Evolutionary conservation across 2,113 vertebrate genomes (phyloP).

Genomic region (Toxotes chatareus): DNA sequence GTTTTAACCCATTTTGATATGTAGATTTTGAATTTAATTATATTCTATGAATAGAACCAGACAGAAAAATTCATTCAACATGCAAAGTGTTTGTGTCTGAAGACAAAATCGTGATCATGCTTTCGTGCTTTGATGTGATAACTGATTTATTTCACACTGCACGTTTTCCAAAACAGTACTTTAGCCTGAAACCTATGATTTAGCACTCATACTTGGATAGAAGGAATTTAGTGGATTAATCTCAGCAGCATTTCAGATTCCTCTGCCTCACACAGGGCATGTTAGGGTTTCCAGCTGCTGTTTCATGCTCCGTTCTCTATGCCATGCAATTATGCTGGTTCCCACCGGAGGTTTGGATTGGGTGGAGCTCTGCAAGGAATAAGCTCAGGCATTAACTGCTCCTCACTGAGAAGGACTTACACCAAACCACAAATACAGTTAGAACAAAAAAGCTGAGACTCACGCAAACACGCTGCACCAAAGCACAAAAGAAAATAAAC

Average conservation of each 20-base stretch:
- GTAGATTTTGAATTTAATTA: not conserved
- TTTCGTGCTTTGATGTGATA: constrained; percentile 18
- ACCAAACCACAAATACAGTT: constrained; percentile 57
- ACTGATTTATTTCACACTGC: constrained; percentile 25
- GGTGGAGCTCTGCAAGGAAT: constrained; percentile 72
- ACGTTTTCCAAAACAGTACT: constrained; percentile 50
- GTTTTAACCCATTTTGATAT: not conserved
- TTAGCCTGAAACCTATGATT: constrained; percentile 56
- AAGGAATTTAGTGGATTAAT: constrained; percentile 54
- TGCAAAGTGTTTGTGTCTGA: constrained; percentile 3
- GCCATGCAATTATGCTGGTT: constrained; percentile 77
- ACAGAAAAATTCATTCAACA: not conserved
- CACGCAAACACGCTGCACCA: constrained; percentile 38
- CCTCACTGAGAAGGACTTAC: constrained; percentile 55
- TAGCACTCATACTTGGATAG: constrained; percentile 21
- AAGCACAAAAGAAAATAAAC: constrained; percentile 59
- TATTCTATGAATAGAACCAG: not conserved
- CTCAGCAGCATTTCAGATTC: constrained; percentile 58
- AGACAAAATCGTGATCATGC: not conserved
- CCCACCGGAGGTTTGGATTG: constrained; percentile 73
- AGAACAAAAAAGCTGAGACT: constrained; percentile 29
- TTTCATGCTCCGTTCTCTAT: constrained; percentile 66
- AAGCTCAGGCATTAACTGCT: constrained; percentile 72
- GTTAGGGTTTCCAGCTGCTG: constrained; percentile 72
- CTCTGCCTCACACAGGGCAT: constrained; percentile 50